These are phyloP conservation scores for Trissoscelio sp. DNA, from an alignment of 2,888 invertebrate genomes.

Conservation along the genomic window DNA sequence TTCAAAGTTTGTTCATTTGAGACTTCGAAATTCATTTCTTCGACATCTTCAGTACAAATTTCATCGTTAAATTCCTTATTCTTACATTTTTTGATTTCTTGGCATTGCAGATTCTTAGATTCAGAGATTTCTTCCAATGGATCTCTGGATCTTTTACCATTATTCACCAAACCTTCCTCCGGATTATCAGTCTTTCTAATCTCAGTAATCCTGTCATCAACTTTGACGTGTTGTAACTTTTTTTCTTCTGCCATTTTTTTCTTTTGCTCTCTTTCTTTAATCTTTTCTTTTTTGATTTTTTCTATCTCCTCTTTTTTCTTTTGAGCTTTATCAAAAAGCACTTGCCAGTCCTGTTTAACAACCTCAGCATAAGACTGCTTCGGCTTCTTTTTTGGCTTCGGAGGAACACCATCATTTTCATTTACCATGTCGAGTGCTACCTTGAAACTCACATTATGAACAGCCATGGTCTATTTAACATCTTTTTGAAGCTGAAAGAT, in stretches of 20 bases:
- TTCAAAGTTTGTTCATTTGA: too few relatives aligned
- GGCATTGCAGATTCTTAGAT: too few relatives aligned
- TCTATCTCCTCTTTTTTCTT: background rate
- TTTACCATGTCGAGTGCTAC: background rate
- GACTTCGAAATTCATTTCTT: too few relatives aligned
- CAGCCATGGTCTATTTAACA: constrained; percentile 15
- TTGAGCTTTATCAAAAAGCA: background rate
- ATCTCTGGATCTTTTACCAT: too few relatives aligned
- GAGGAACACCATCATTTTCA: constrained; percentile 8
- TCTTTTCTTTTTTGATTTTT: constrained; percentile 1
- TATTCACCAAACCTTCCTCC: too few relatives aligned
- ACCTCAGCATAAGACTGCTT: constrained; percentile 8
- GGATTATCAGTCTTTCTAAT: background rate
- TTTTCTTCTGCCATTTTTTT: background rate
- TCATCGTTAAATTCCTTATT: too few relatives aligned
- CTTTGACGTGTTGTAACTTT: background rate
- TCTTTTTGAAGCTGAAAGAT: background rate
- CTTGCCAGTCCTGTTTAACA: background rate
- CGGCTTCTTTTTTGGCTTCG: constrained; percentile 1
- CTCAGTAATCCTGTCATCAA: background rate
- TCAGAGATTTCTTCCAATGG: too few relatives aligned
- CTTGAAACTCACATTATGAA: background rate
- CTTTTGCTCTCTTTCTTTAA: background rate
- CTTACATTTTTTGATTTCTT: too few relatives aligned
- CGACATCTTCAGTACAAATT: too few relatives aligned